phyloP scores from a whole-genome alignment of 2,888 invertebrate species.

The Sinelater perroti region DNA sequence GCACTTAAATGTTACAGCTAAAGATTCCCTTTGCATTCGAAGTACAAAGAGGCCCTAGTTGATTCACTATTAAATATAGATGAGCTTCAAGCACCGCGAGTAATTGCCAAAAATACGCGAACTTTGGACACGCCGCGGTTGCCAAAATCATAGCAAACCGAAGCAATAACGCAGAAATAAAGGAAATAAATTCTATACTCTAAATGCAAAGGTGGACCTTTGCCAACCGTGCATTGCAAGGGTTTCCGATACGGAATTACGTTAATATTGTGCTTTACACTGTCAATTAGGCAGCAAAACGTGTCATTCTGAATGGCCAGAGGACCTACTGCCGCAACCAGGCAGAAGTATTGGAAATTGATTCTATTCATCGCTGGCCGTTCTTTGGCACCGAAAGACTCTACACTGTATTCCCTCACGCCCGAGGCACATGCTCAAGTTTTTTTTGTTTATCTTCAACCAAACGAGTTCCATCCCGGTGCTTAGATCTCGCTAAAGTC shows the following conservation, averaged over 20 bases:
- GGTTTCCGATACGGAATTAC: not conserved
- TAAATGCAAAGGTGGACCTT: not conserved
- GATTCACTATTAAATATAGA: constrained; percentile 16
- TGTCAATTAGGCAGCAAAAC: no score
- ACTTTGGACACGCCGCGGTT: constrained; percentile 14
- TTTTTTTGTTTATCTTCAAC: constrained; percentile 44
- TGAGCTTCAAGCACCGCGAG: constrained; percentile 9
- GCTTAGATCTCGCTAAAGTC: constrained; percentile 30
- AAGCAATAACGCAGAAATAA: constrained; percentile 13
- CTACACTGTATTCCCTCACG: constrained; percentile 41
- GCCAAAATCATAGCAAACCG: constrained; percentile 22
- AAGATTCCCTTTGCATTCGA: no score
- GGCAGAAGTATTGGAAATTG: no score
- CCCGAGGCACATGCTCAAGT: constrained; percentile 44
- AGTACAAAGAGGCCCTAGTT: constrained; percentile 3
- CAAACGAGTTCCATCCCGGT: constrained; percentile 45
- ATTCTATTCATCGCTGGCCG: no score
- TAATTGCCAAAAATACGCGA: constrained; percentile 26
- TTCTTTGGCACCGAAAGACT: constrained; percentile 32
- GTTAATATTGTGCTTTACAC: no score
- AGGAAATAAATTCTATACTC: not conserved
- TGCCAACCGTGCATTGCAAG: constrained; percentile 1
- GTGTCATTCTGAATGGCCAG: no score
- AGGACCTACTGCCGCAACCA: no score
- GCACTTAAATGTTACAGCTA: no score